Evolutionary conservation across 1,140 invertebrate genomes (phyloP), one percentile per base, ranked within the genome.

Genomic region (Acarapis woodi): DNA sequence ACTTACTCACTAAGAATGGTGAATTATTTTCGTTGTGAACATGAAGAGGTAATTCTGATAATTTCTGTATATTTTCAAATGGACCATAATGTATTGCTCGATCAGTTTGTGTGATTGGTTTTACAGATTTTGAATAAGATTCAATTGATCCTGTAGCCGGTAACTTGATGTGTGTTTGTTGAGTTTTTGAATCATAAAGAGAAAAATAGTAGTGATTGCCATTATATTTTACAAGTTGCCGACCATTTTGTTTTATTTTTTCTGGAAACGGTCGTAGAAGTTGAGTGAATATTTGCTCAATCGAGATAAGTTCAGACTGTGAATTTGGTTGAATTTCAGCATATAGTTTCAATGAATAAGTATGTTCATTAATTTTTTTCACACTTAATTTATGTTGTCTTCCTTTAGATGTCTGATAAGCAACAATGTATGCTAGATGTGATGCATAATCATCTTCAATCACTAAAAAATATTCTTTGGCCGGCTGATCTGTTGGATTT

Each of bases 1-100:
- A n/a, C n/a, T n/a, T n/a, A n/a, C n/a, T n/a, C 8, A 28, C 14
- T 54, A 97, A 96, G 32, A 90, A 87, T 32, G 73, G 66, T 52
- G 90, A 88, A 46, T 59, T 61, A 56, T 94, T 97, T 55, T 96
- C 90, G 55, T 74, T 93, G 54, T 99, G 93, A 34, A 96, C 59
- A 19, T 52, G 59, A 41, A 93, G 51, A 48, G 71, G 64, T 44
- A n/a, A 22, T 12, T 5, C 9, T 4, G 15, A 16, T 19, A 5
- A 37, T 12, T 38, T 10, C 41, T 54, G 48, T 38, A 71, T 61
- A 44, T 78, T 71, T 35, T 76, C 68, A 53, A 75, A 90, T 1
- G 80, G 72, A 22, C 87, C 87, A 57, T 87, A 88, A 0, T 58
- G 68, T 16, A 94, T 68, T 14, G 64, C 64, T 33, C 67, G 70